phyloP scores from a whole-genome alignment of 2,888 invertebrate species.

The Tuta absoluta region DNA sequence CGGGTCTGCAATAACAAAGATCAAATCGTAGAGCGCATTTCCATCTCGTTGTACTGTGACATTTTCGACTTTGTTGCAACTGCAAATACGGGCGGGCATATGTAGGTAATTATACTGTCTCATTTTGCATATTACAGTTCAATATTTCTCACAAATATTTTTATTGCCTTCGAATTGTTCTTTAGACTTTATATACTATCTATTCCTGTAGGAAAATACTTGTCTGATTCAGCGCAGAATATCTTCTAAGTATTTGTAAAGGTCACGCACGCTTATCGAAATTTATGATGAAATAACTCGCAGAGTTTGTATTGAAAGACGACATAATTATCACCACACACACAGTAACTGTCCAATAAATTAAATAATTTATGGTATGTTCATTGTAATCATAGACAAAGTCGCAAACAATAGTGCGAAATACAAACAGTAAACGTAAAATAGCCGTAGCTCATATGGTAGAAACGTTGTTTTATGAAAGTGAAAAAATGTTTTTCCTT shows the following conservation, averaged over 20 bases:
- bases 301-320: slow-evolving; percentile 3
- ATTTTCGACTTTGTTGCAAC: slow-evolving; percentile 20
- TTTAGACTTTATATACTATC: background rate
- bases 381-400: slow-evolving; percentile 31
- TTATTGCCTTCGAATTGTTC: background rate
- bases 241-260: background rate
- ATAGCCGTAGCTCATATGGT: background rate
- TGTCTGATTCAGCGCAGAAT: background rate
- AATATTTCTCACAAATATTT: background rate
- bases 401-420: slow-evolving; percentile 16
- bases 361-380: slow-evolving; percentile 7
- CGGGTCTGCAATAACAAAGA: slow-evolving; percentile 14
- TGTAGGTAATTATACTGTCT: slow-evolving; percentile 13
- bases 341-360: slow-evolving; percentile 8
- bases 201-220: background rate
- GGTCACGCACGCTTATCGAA: slow-evolving; percentile 15
- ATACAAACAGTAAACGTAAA: background rate
- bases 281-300: background rate
- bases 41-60: background rate
- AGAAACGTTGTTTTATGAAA: background rate
- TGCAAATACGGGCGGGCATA: slow-evolving; percentile 8
- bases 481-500: no score
- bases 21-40: slow-evolving; percentile 8
- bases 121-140: background rate
- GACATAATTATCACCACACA: slow-evolving; percentile 5